These are phyloP conservation scores for Drosophila neocordata DNA, from an alignment of 1,140 invertebrate genomes.

Conservation along the genomic window DNA sequence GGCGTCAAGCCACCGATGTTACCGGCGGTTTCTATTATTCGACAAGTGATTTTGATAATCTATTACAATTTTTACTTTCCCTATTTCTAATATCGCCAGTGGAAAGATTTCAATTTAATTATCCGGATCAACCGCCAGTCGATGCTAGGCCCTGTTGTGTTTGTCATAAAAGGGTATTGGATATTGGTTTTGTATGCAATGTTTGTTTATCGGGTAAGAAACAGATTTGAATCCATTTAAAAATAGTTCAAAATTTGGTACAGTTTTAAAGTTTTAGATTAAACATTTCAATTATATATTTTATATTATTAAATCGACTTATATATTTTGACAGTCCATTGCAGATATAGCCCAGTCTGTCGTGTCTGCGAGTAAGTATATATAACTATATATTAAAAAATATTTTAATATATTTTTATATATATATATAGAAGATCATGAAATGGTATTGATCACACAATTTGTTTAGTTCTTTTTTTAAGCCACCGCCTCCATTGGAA, in stretches of 20 bases:
- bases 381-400: background rate
- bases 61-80: background rate
- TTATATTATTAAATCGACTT: too few species aligned
- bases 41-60: background rate
- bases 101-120: constrained; percentile 9
- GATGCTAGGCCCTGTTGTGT: background rate
- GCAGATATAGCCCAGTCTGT: background rate
- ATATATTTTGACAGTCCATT: background rate
- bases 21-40: constrained; percentile 9
- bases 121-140: background rate
- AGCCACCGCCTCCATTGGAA: background rate
- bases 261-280: too few species aligned
- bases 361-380: background rate
- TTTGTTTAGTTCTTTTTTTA: background rate
- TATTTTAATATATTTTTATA: background rate
- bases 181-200: background rate
- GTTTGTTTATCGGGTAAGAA: constrained; percentile 1
- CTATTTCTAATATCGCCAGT: constrained; percentile 5
- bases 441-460: background rate
- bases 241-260: too few species aligned
- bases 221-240: background rate
- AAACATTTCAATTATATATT: too few species aligned
- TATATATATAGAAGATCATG: background rate
- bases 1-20: constrained; percentile 2
- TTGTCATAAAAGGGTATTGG: background rate